Evolutionary conservation across 2,797 vertebrate genomes (phyloP), one percentile per base, ranked within the genome.

Genomic region (Hybognathus amarus): DNA sequence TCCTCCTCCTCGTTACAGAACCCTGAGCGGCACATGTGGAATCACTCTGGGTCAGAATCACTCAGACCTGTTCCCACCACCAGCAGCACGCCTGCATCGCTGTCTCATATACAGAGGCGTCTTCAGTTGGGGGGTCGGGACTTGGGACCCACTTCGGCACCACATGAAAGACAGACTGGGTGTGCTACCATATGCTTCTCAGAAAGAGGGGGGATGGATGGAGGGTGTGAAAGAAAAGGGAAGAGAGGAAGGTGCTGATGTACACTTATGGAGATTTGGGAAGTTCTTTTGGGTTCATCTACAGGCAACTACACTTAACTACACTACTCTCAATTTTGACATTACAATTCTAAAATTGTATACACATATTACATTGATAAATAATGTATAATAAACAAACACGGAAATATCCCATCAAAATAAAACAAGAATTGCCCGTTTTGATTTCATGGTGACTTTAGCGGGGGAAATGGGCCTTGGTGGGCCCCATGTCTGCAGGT

Each of bases 101-200:
- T 74, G 75, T 77, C 50, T 80, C 61, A n/a, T 80, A 40, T 75
- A 30, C 30, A n/a, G 24, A 78, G 59, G 77, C 59, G 33, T 81
- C 81, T 82, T 59, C 64, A 63, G 17, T 54, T 22, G 63, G 47
- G 64, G 54, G 40, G 45, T 71, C 24, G 9, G 18, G 47, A 61
- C 18, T 63, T 6, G 5, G 18, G 56, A 61, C 20, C 82, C 74
- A 61, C 54, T 61, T 1, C 33, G 17, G 22, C 76, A 79, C 85
- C 87, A 86, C 85, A 88, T 86, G 70, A 88, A 88, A 88, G 75
- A 45, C 70, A 15, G 56, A 40, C 47, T 82, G 79, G 85, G 85
- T 82, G 87, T 84, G 79, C 81, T 82, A 47, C 87, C 87, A 88
- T 88, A 88, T 84, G 87, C 63, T 63, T 63, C 7, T 56, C 56